These are phyloP conservation scores for Montipora foliosa DNA, from an alignment of 64 coral and sea anemone species.

Conservation along the genomic window DNA sequence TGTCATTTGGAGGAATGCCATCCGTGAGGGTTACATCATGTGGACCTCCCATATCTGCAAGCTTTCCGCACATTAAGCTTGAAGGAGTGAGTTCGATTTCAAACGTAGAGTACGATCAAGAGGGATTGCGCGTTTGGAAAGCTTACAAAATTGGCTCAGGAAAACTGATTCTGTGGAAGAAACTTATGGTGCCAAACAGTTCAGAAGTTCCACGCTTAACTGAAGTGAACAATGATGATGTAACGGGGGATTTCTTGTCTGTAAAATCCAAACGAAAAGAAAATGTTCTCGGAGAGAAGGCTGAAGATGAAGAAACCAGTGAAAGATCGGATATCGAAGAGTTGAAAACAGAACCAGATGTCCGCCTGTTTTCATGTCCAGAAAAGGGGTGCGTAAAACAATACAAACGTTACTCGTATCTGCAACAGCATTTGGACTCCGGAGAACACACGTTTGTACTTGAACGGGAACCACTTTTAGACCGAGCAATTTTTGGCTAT, in stretches of 20 bases:
- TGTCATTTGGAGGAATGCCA: constrained; percentile 16
- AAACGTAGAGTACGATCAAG: constrained; percentile 12
- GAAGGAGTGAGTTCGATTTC: constrained; percentile 33
- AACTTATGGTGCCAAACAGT: not conserved
- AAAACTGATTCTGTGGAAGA: not conserved
- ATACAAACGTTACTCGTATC: constrained; percentile 22
- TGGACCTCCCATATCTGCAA: constrained; percentile 17
- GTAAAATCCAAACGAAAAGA: constrained; percentile 35
- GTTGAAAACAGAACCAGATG: not conserved
- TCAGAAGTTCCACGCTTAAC: not conserved
- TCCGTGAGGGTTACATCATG: constrained; percentile 11
- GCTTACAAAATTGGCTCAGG: constrained; percentile 29
- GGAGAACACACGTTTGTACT: constrained; percentile 21
- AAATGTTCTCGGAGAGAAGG: not conserved
- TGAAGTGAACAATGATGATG: constrained; percentile 11
- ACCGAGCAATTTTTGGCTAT: constrained; percentile 51
- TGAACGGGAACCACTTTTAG: constrained; percentile 40
- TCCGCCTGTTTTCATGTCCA: not conserved
- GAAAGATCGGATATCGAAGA: not conserved
- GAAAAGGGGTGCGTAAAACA: not conserved
- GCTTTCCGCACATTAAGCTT: not conserved
- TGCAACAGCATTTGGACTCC: constrained; percentile 40
- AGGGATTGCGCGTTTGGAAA: constrained; percentile 23
- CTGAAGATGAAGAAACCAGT: not conserved
- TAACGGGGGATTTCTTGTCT: not conserved